Evolutionary conservation across 2,888 invertebrate species (phyloP), one percentile per base, ranked within the genome.

Genomic region (Pediacus dermestoides): DNA sequence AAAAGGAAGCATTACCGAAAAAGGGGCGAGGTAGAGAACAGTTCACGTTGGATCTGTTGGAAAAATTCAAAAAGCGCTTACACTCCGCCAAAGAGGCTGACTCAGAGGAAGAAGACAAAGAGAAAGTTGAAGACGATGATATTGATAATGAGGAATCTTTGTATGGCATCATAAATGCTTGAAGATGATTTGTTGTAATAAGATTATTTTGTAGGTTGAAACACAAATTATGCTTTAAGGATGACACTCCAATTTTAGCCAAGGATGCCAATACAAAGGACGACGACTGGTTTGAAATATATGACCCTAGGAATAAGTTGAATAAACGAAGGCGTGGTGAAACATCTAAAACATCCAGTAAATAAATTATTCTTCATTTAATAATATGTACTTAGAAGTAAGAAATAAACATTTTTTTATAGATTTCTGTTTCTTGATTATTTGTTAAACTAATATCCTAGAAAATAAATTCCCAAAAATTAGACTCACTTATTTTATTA

Each of bases 261-360:
- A 90, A 89, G 58, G 95, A 96, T 70, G 95, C 95, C 0, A 96
- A 91, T 35, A 85, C 88, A 0, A 90, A 90, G 63, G 81, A 85
- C 30, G 89, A 91, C 52, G 96, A 97, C 57, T 92, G 96, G 89
- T 99, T 93, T 64, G 94, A 95, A 63, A 90, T 95, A 15, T 88
- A 86, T 60, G 97, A 99, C 70, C 97, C 99, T 0, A 74, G 97
- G 47, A 96, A 96, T 74, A 88, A 93, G 0, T 69, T 99, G 2
- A 96, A 92, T 57, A 90, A 94, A 71, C 74, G 96, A 32, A 81
- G 94, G 63, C 76, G 96, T 35, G 92, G 96, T 27, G 92, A 88
- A 57, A 68, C 51, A 18, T 43, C 52, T 12, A 45, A 48, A 15
- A 61, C 53, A 43, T 23, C 42, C 12, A 51, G 47, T 28, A 49